Evolutionary conservation across 2,113 vertebrate genomes (phyloP).

Genomic region (Azemiops feae): DNA sequence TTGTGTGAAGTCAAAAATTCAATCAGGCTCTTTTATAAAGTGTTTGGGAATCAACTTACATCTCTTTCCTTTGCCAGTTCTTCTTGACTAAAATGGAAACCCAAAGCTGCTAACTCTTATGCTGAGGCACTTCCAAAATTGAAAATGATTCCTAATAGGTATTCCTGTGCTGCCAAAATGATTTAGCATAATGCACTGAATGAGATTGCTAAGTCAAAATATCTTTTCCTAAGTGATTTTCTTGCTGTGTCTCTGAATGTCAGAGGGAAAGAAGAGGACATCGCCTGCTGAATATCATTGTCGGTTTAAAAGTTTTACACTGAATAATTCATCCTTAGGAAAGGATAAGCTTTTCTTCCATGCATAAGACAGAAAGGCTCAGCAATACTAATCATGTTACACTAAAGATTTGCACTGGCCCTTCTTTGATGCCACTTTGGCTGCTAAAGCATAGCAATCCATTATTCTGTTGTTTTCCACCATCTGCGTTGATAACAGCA

Average conservation of each 20-base stretch:
- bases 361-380: background rate
- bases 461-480: background rate
- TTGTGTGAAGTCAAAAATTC: slow-evolving; percentile 1
- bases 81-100: slow-evolving; percentile 29
- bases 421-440: background rate
- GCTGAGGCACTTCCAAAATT: background rate
- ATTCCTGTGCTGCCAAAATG: slow-evolving; percentile 5
- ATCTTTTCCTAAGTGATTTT: slow-evolving; percentile 28
- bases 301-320: slow-evolving; percentile 31
- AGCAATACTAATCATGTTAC: background rate
- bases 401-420: background rate
- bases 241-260: slow-evolving; percentile 21
- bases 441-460: slow-evolving; percentile 58
- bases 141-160: slow-evolving; percentile 20
- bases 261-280: slow-evolving; percentile 8
- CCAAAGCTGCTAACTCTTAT: slow-evolving; percentile 20
- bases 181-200: slow-evolving; percentile 30
- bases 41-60: slow-evolving; percentile 3
- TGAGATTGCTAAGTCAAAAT: slow-evolving; percentile 36
- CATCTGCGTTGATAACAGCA: background rate
- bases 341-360: slow-evolving; percentile 8
- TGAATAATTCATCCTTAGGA: slow-evolving; percentile 31
- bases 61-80: slow-evolving; percentile 7
- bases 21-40: background rate
- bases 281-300: background rate